phyloP scores from a whole-genome alignment of 1,140 invertebrate species.

The Chlorops oryzae region DNA sequence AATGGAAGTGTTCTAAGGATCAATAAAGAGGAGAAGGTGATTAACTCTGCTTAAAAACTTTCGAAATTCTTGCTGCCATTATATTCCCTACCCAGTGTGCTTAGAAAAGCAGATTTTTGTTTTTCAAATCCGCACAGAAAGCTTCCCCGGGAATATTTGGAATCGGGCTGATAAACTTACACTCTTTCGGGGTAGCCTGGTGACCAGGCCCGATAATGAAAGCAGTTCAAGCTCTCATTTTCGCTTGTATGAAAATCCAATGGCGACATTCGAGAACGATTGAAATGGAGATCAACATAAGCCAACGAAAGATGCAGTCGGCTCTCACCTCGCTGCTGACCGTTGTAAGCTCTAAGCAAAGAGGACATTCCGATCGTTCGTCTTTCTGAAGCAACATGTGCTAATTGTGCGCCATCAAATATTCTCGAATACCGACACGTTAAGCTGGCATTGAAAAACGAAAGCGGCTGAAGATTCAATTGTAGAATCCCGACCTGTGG shows the following conservation, averaged over 20 bases:
- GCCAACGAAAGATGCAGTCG: conserved; percentile 22
- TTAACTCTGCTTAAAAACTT: too few relatives aligned
- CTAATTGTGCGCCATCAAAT: conserved; percentile 23
- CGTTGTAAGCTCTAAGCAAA: conserved; percentile 20
- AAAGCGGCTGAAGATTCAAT: conserved; percentile 14
- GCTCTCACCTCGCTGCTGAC: not conserved
- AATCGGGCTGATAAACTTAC: conserved; percentile 14
- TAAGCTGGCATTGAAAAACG: conserved; percentile 26
- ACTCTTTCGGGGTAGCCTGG: conserved; percentile 21
- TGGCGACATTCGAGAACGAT: conserved; percentile 5
- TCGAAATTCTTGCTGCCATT: too few relatives aligned
- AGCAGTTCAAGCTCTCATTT: conserved; percentile 31
- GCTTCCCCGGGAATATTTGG: too few relatives aligned
- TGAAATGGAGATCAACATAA: conserved; percentile 33
- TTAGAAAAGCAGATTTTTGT: too few relatives aligned
- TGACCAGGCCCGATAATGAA: conserved; percentile 39
- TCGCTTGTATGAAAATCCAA: conserved; percentile 22
- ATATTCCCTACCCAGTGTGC: too few relatives aligned
- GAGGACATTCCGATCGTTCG: conserved; percentile 26
- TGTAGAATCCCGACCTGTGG: conserved; percentile 34
- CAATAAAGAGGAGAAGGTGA: too few relatives aligned
- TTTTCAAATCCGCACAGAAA: too few relatives aligned
- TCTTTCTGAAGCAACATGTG: conserved; percentile 32
- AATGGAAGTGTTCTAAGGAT: too few relatives aligned
- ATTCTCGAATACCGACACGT: conserved; percentile 23